A percentile compares a stretch with the other conserved stretches of the same genome.
Conservation (phyloP, 1,140 invertebrate genomes). For the Drosophila novamexicana region DNA sequence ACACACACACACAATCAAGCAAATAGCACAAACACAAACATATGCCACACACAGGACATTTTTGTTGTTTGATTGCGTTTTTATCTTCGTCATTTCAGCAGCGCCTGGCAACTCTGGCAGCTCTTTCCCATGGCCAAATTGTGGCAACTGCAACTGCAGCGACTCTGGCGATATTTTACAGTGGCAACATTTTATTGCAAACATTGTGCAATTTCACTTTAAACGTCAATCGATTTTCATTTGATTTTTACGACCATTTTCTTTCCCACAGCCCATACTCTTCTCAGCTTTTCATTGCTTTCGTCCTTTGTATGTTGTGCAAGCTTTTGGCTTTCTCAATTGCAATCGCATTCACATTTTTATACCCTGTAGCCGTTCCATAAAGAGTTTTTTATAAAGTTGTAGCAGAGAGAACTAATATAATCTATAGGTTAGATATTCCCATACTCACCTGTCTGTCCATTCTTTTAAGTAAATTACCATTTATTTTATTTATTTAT, state of each 20-base stretch:
- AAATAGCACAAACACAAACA: constrained; percentile 60
- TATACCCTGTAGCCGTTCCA: constrained; percentile 16
- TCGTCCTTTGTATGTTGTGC: constrained; percentile 16
- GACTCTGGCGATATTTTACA: constrained; percentile 66
- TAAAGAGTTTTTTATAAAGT: not conserved
- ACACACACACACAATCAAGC: constrained; percentile 13
- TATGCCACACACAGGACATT: constrained; percentile 54
- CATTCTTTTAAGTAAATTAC: too few species aligned
- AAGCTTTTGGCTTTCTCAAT: constrained; percentile 42
- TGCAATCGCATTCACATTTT: constrained; percentile 28
- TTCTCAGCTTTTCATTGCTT: not conserved
- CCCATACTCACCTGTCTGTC: too few species aligned
- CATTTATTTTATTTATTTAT: too few species aligned
- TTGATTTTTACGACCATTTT: constrained; percentile 70
- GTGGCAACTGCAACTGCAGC: constrained; percentile 17
- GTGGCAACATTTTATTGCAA: constrained; percentile 76
- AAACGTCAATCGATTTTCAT: constrained; percentile 79
- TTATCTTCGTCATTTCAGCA: constrained; percentile 81
- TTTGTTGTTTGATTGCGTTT: constrained; percentile 81
- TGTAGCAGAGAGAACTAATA: not conserved
- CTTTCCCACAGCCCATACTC: not conserved
- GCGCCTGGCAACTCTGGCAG: constrained; percentile 30
- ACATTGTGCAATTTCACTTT: constrained; percentile 80
- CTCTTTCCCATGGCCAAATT: not conserved
- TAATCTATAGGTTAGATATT: not conserved